phyloP scores from a whole-genome alignment of 2,113 vertebrate species.

The Amphiprion percula region DNA sequence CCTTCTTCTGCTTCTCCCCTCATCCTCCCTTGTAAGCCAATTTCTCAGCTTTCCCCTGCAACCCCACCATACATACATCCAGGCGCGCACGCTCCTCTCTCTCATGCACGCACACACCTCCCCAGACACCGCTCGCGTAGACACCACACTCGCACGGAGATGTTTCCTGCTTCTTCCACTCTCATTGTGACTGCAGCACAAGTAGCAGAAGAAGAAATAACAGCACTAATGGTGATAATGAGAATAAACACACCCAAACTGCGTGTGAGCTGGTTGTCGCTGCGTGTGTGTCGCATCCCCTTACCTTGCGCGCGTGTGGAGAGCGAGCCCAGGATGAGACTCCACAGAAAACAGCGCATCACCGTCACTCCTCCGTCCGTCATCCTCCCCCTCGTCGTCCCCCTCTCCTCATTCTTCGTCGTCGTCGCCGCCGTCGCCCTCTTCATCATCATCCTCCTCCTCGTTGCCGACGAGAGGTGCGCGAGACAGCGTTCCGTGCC shows the following conservation, averaged over 20 bases:
- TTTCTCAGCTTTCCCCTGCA: constrained; percentile 62
- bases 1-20: constrained; percentile 6
- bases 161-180: not conserved
- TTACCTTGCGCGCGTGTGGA: constrained; percentile 79
- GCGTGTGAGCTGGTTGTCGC: not conserved
- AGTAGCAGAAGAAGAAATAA: not conserved
- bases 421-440: constrained; percentile 48
- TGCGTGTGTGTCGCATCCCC: constrained; percentile 62
- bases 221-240: not conserved
- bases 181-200: constrained; percentile 51
- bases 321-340: constrained; percentile 75
- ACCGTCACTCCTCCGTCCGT: constrained; percentile 69
- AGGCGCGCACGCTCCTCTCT: constrained; percentile 22
- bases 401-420: constrained; percentile 49
- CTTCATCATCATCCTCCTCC: constrained; percentile 63
- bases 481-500: constrained; percentile 65
- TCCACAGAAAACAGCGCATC: constrained; percentile 79
- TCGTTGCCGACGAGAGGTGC: constrained; percentile 50
- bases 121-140: not conserved
- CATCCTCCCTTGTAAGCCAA: constrained; percentile 53
- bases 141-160: not conserved
- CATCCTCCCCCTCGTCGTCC: constrained; percentile 49
- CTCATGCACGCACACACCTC: not conserved
- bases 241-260: constrained; percentile 12
- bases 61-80: constrained; percentile 45